A percentile compares a stretch with the other conserved stretches of the same genome.
Conservation (phyloP, 2,797 vertebrate species). For the Halcyon badia region DNA sequence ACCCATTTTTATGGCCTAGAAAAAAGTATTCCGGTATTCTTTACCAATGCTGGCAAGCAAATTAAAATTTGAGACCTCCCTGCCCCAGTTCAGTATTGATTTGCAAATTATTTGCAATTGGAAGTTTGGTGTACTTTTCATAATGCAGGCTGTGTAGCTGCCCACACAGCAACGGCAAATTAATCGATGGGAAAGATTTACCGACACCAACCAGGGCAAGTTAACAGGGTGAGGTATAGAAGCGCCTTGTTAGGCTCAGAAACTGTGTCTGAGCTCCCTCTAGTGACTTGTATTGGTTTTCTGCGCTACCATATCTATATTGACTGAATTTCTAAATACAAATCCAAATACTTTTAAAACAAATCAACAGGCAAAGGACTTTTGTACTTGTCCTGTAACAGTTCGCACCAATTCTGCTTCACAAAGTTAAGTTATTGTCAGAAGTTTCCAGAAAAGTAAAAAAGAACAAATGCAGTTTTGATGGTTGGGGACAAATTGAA, state of each 20-base stretch:
- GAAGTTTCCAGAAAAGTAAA: not conserved
- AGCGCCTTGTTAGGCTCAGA: not conserved
- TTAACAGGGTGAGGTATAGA: not conserved
- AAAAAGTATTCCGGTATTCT: not conserved
- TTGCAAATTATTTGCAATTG: not conserved
- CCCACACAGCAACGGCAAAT: not conserved
- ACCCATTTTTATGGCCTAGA: not conserved
- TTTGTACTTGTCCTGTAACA: not conserved
- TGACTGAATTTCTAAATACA: not conserved
- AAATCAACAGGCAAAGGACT: not conserved
- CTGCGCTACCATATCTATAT: rapidly evolving
- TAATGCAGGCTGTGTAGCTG: not conserved
- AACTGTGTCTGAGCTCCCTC: conserved; percentile 49
- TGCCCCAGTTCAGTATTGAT: not conserved
- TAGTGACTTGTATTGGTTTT: not conserved
- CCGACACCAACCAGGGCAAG: not conserved
- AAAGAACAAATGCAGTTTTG: not conserved
- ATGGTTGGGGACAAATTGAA: not conserved
- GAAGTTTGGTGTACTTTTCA: not conserved
- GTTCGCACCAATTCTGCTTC: not conserved
- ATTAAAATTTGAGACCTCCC: not conserved
- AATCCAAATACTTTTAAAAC: not conserved
- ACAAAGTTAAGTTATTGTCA: not conserved
- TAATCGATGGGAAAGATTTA: not conserved
- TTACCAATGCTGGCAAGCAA: not conserved